Base-by-base conservation (phyloP, 2,113 vertebrate genomes). In the Crypturellus undulatus region DNA sequence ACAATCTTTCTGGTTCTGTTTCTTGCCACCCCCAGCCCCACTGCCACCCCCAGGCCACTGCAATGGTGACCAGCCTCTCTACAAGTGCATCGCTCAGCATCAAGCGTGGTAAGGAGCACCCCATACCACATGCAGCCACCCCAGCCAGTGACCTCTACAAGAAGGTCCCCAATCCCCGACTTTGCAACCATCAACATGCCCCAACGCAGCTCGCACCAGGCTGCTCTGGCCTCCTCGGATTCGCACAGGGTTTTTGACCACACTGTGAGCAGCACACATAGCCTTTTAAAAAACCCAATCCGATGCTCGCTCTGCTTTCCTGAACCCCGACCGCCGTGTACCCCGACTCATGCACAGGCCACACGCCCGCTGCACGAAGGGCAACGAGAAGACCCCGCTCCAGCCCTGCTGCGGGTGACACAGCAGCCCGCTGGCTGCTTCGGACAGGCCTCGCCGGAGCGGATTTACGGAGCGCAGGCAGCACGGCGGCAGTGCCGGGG, bases 131-230 rank as follows among this genome's bases (percentile, higher is more conserved):
- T 10, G 49, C 22, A 10, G 49, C 49, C 49, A 11, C 21, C 13
- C 6, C 59, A 76, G 43, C 56, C 45, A 19, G 9, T 16, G 54
- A 51, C 10, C 6, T 42, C 38, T 49, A 28, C 63, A 60, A 0
- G 0, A 77, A 76, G 59, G 22, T 42, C 13, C 20, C 49, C 58
- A 15, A 4, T 42, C 43, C 18, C 70, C 0, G 0, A 30, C 6
- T 34, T 28, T 26, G 13, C 13, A 2, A 42, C 8, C 17, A 32
- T 17, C 30, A 83, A 52, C 40, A 76, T 22, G 30, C 4, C 40
- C n/a, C 0, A 4, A 24, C 0, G 1, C 3, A 15, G 40, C 59
- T 71, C 65, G 47, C 36, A 25, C 8, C 0, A 2, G 56, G 9
- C 30, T 77, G 54, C 14, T 65, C 32, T 9, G 59, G 69, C 9